Base-by-base conservation (phyloP, 35 echinoderm and acorn worm genomes). In the Ophiothrix spiculata region DNA sequence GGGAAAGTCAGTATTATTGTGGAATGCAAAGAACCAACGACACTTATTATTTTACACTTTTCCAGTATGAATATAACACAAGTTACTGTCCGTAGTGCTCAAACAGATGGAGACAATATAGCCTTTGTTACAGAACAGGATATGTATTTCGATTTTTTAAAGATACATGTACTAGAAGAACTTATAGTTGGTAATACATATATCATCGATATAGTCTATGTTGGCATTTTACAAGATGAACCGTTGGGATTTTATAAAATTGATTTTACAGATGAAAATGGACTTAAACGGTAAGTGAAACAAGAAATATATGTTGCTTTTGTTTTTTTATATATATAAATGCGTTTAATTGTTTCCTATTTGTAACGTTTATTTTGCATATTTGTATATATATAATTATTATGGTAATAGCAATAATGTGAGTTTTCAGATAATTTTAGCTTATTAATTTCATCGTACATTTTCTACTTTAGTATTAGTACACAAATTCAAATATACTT, bases 1-100 rank as follows among this genome's bases (percentile, higher is more conserved):
- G 88, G 88, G 1, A 83, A 37, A 35, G 80, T 90, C 12, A 73
- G 74, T 39, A 90, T 90, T 77, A 38, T 36, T 41, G 42, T 84
- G 15, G 32, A 49, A 17, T 82, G 79, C 40, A 56, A 76, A n/a
- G 74, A 90, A 36, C 21, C 28, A 28, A 83, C 81, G 33, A 28
- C 45, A 28, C 38, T 75, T 32, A 84, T 84, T 35, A 84, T 37
- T 0, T 56, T 84, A 37, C 81, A 84, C 29, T 4, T n/a, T 28
- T 6, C 4, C 8, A 25, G 16, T 15, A 69, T 69, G 3, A 69
- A 69, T n/a, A 69, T 69, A 12, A 15, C 60, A 69, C 3, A 69
- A 25, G 17, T 69, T 25, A 15, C 60, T 4, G 60, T 69, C 16
- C 29, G 3, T 69, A 69, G 25, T 25, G 23, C 6, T 28, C 8